Conservation (phyloP, 2,113 vertebrate genomes). For the Osmerus eperlanus region DNA sequence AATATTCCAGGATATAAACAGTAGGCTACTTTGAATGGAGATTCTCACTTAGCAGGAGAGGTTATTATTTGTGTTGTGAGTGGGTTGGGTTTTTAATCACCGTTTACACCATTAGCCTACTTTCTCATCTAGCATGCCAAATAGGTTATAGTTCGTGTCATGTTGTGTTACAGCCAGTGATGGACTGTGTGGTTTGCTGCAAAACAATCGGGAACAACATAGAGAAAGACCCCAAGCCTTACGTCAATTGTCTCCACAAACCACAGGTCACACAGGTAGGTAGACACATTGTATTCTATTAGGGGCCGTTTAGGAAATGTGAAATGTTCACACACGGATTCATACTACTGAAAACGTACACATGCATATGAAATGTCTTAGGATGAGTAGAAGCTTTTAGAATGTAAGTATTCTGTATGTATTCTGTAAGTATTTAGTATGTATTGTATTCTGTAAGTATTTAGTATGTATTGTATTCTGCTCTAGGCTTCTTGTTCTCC, state of each 20-base stretch:
- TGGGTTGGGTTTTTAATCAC: no score
- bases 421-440: no score
- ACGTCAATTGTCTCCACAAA: conserved; percentile 70
- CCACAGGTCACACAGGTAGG: conserved; percentile 63
- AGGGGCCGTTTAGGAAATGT: background rate
- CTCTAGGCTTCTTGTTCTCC: no score
- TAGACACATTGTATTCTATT: background rate
- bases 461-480: no score
- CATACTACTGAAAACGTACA: background rate
- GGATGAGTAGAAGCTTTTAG: no score
- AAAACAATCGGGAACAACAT: conserved; percentile 47
- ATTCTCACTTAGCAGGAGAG: background rate
- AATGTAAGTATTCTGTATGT: no score
- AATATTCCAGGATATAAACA: background rate
- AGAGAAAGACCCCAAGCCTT: conserved; percentile 51
- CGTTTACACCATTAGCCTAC: no score
- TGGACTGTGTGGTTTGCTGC: conserved; percentile 73
- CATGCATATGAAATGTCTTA: no score
- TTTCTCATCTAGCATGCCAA: no score
- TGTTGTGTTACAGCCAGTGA: conserved; percentile 60
- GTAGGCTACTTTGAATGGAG: background rate
- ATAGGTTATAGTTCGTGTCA: no score
- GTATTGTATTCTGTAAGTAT: no score
- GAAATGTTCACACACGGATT: background rate
- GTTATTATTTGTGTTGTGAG: background rate